These are phyloP conservation scores for Emydura subglobosa DNA, from an alignment of 2,113 vertebrate genomes.

Conservation along the genomic window DNA sequence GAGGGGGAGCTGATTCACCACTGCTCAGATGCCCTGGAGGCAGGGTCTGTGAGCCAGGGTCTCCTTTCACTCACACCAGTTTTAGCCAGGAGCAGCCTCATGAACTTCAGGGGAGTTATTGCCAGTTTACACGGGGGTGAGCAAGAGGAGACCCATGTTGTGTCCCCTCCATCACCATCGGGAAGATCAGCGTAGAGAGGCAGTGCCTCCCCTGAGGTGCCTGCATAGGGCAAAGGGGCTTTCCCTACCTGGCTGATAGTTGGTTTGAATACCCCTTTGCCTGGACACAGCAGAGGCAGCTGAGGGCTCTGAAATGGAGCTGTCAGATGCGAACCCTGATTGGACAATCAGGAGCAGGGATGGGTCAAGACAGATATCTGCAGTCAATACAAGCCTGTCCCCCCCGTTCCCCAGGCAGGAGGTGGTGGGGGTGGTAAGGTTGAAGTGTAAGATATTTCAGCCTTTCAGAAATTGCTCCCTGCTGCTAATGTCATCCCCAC, in stretches of 20 bases:
- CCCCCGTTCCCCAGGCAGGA: neutral
- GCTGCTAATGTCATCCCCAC: neutral
- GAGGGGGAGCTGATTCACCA: rapidly evolving
- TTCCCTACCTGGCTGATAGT: neutral
- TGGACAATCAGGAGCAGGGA: neutral
- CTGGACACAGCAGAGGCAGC: neutral
- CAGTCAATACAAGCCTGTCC: neutral
- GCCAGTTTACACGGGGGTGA: neutral
- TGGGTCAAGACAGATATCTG: neutral
- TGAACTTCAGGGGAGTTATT: neutral
- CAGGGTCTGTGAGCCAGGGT: neutral
- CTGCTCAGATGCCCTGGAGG: neutral
- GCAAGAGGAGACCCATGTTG: neutral
- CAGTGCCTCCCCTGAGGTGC: too few species aligned
- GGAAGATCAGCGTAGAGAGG: neutral
- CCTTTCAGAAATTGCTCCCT: neutral
- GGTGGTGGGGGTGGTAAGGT: neutral
- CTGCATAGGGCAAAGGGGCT: neutral
- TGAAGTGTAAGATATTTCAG: neutral
- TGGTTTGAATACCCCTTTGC: neutral
- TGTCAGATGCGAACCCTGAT: neutral
- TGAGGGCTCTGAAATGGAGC: neutral
- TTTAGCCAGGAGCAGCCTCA: neutral
- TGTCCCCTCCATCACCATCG: neutral
- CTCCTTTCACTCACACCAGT: neutral